A percentile compares a stretch with the other conserved stretches of the same genome.
phyloP scores from a whole-genome alignment of 2,113 vertebrate species.

The Notarius lentiginosus region DNA sequence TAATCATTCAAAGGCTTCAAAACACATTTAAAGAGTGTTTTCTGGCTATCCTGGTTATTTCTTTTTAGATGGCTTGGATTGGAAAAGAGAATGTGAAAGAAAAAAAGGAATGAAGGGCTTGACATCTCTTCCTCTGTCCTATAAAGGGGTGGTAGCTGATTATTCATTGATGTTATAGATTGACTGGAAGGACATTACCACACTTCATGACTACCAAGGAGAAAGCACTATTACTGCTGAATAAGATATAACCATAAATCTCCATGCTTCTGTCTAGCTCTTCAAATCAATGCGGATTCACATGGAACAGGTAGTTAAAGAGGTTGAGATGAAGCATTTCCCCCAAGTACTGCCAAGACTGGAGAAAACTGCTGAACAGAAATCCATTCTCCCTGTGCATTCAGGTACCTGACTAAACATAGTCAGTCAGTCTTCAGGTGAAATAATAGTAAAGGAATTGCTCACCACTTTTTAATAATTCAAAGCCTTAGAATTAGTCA shows the following conservation, averaged over 20 bases:
- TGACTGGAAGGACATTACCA: conserved; percentile 37
- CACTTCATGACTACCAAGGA: conserved; percentile 37
- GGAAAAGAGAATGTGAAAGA: conserved; percentile 33
- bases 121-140: conserved; percentile 5
- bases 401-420: not conserved
- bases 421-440: not conserved
- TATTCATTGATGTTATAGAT: conserved; percentile 42
- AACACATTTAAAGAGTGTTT: not conserved
- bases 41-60: not conserved
- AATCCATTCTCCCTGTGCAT: not conserved
- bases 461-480: not conserved
- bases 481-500: not conserved
- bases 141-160: not conserved
- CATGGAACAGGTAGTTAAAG: conserved; percentile 9
- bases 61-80: conserved; percentile 37
- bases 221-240: conserved; percentile 29
- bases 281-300: conserved; percentile 29
- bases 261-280: conserved; percentile 13
- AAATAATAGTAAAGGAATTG: not conserved
- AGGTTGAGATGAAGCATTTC: conserved; percentile 15
- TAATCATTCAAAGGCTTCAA: not conserved
- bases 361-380: conserved; percentile 10
- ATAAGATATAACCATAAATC: conserved; percentile 41
- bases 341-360: not conserved
- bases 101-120: conserved; percentile 31